Evolutionary conservation across 2,113 vertebrate genomes (phyloP), one percentile per base, ranked within the genome.

Genomic region (Bombycilla garrulus): DNA sequence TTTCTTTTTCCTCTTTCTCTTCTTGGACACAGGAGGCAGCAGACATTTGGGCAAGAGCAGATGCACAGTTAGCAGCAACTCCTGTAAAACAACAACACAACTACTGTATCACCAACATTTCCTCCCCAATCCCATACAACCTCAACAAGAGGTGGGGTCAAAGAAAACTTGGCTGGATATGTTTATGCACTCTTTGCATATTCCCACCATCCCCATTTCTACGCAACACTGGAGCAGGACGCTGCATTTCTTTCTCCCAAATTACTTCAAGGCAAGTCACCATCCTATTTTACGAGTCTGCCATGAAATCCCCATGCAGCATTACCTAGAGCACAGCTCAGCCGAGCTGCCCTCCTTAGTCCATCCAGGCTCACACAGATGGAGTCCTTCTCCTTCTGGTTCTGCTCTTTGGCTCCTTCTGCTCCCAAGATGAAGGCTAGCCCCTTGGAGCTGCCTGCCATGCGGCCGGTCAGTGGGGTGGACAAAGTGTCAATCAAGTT

Each of bases 11-110:
- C 14, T 99, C 99, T 92, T 98, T 99, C 76, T 99, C 99, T 84
- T 99, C 99, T 96, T 99, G 99, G 65, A 99, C 99, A 90, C 99
- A 99, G n/a, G 99, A 99, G 9, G 99, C 99, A 53, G 99, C 99
- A 21, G 99, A 99, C 99, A 99, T 99, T 97, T 99, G 99, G 42
- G 99, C 99, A 84, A 99, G 98, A 66, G 99, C 99, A 21, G 99
- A 99, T 8, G 99, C 99, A 40, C 99, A 99, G 95, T 99, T 99
- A 62, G 99, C 99, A 50, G 99, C 99, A 67, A 99, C 99, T 72
- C 99, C 99, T 99, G 96, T 5, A 92, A 92, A 95, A 42, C 67
- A 92, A 77, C 40, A 90, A n/a, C 72, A 36, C 31, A 71, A 12
- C 57, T 48, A 65, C 12, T 40, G 35, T 60, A 92, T 85, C 62